A percentile compares a stretch with the other conserved stretches of the same genome.
Conservation (phyloP, 2,797 vertebrate genomes). For the Hyperoplus lanceolatus region DNA sequence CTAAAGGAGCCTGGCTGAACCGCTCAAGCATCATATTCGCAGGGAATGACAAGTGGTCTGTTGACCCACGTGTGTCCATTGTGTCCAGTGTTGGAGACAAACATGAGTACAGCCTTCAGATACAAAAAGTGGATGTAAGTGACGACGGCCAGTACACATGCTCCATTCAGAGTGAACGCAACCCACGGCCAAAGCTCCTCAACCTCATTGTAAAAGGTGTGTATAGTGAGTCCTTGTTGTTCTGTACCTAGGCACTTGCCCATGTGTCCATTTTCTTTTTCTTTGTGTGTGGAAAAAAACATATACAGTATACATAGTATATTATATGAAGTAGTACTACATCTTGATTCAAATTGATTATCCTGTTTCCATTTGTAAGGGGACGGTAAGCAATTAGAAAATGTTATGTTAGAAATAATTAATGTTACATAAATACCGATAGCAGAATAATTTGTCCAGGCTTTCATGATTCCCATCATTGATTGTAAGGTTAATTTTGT, state of each 20-base stretch:
- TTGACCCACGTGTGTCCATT: slow-evolving; percentile 97
- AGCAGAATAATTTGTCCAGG: no score
- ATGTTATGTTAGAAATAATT: no score
- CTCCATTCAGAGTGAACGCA: slow-evolving; percentile 96
- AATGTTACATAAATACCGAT: no score
- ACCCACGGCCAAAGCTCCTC: slow-evolving; percentile 92
- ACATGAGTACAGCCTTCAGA: slow-evolving; percentile 99
- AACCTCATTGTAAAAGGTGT: slow-evolving; percentile 96
- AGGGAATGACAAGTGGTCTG: slow-evolving; percentile 97
- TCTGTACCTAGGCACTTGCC: not conserved
- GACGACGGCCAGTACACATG: slow-evolving; percentile 97
- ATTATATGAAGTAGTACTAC: not conserved
- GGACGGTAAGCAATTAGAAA: no score
- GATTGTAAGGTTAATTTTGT: slow-evolving; percentile 4
- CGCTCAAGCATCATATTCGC: slow-evolving; percentile 98
- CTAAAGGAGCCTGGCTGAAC: slow-evolving; percentile 99
- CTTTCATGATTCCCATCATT: no score
- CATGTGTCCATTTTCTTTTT: not conserved
- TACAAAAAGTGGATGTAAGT: slow-evolving; percentile 96
- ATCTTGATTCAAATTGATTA: not conserved
- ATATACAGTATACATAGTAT: no score
- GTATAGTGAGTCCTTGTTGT: slow-evolving; percentile 35
- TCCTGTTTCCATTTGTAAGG: not conserved
- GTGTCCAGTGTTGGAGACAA: slow-evolving; percentile 90
- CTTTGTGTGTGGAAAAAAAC: not conserved